These are phyloP conservation scores for Phasia obesa DNA, from an alignment of 2,888 invertebrate species.

Conservation along the genomic window DNA sequence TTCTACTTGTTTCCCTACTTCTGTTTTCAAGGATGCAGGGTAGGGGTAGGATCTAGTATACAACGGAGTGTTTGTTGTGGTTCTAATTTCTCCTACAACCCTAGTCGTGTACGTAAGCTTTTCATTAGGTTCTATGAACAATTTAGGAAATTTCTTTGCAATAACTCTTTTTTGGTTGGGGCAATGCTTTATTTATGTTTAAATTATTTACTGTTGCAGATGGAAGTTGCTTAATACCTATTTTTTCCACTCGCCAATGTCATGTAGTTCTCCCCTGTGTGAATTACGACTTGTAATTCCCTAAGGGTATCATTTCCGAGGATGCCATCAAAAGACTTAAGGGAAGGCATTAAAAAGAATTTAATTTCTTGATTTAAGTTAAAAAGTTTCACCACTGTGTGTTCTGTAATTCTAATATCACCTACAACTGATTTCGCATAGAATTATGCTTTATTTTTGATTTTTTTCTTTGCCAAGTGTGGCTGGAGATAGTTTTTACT, in stretches of 20 bases:
- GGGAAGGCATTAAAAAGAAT: no score
- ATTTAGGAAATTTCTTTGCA: background rate
- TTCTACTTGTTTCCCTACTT: background rate
- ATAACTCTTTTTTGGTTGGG: conserved; percentile 2
- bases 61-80: conserved; percentile 21
- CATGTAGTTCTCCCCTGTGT: no score
- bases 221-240: background rate
- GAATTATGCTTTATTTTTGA: no score
- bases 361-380: no score
- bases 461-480: no score
- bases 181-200: background rate
- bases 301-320: no score
- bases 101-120: background rate
- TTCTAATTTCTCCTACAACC: conserved; percentile 36
- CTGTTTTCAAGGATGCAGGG: background rate
- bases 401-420: no score
- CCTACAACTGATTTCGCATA: no score
- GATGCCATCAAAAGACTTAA: no score
- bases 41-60: conserved; percentile 51
- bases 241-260: background rate
- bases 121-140: background rate
- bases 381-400: no score
- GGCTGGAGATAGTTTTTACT: no score
- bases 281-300: no score
- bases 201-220: conserved; percentile 4